Evolutionary conservation across 1,140 invertebrate species (phyloP), one percentile per base, ranked within the genome.

Genomic region (Eulimnadia texana): DNA sequence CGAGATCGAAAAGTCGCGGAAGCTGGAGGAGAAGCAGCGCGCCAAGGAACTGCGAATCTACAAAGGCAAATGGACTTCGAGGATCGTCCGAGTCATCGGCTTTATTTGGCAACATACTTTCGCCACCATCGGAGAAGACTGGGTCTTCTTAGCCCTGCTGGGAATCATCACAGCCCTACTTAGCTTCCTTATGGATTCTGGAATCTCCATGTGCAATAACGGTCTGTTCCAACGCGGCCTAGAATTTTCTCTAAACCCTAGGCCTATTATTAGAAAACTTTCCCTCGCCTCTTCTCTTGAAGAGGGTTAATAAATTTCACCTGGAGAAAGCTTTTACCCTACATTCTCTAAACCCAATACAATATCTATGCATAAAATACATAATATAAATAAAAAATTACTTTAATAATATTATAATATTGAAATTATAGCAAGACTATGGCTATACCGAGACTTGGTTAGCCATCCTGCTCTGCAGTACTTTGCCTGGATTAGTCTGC

Each of bases 141-240:
- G 94, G 94, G 83, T 98, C 3, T 98, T 97, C 73, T 77, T 99
- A 64, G 90, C 92, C 0, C 76, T 97, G 0, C 78, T 99, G 3
- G 95, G 96, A 27, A 80, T 97, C 66, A 87, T 96, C 59, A 98
- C 98, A 90, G 95, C 95, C 0, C 71, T 93, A 28, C 78, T 97
- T 58, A 96, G 90, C 72, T 97, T 96, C 74, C 78, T 85, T 25
- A 97, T 98, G 90, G 95, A 99, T 75, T 84, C 84, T 68, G 88
- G 90, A 19, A 96, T 98, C 67, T 85, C 84, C 28, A 85, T 93
- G 72, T 95, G 91, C 72, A 93, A 93, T 74, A 90, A 88, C 78
- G 88, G 90, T 92, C 73, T 76, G 77, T 74, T 49, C 57, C 20
- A 50, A 3, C 11, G 19, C 29, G 6, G 33, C 16, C 33, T 9